Base-by-base conservation (phyloP, 2,888 invertebrate species). In the Actias luna region DNA sequence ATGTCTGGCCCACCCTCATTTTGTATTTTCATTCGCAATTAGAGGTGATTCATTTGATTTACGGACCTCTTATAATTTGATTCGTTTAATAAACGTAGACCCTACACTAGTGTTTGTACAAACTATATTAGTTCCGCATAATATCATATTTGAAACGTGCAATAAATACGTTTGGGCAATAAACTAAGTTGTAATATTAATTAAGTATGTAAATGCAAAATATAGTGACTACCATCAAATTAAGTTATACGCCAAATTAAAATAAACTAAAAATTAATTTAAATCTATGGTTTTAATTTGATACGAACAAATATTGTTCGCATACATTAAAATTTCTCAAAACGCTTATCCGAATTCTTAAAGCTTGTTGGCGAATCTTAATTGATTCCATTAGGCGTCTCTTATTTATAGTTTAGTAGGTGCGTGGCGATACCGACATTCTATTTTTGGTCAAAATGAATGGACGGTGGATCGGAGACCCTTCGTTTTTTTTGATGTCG, bases 401-500 rank as follows among this genome's bases (percentile, higher is more conserved):
- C 66, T 70, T 65, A 66, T 67, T 62, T 67, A 57, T 50, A 57
- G 33, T 35, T 58, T 35, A 2, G 27, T 31, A 29, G 29, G 55
- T 55, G 16, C 16, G 55, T 29, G n/a, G 29, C 55, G 29, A 29
- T n/a, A 29, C 55, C 16, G 55, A 55, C 58, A 22, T 35, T 58
- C 58, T 58, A 35, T 35, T 29, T 55, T 10, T n/a, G 55, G 8
- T 29, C 29, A 60, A 29, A 55, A 55, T 55, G 55, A 55, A 55
- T 55, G 55, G 55, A 55, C n/a, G n/a, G 67, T 70, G 75, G 66
- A 74, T 79, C 75, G 76, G 79, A n/a, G n/a, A 73, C 80, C 76
- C 76, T 78, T 85, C n/a, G 8, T 52, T 55, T 84, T 84, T 80
- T 79, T 78, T 69, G 83, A 85, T 84, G 84, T 75, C 75, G 77